Evolutionary conservation across 2,113 vertebrate species (phyloP).

Genomic region (Gymnocephalus cernua): DNA sequence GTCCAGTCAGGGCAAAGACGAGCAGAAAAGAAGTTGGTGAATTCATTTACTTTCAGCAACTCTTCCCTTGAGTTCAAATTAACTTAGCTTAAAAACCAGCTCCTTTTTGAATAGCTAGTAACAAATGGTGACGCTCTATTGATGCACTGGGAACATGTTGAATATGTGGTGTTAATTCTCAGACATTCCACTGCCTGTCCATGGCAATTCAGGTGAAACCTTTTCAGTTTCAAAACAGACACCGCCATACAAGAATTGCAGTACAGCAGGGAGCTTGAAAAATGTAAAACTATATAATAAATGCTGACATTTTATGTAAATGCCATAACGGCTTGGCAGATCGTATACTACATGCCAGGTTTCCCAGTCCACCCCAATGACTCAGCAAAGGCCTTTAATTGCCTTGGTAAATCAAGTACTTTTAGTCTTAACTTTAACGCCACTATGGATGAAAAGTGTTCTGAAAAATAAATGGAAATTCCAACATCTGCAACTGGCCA

Average conservation of each 20-base stretch:
- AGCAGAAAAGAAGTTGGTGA: slow-evolving; percentile 16
- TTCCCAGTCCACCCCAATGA: slow-evolving; percentile 1
- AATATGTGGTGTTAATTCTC: slow-evolving; percentile 6
- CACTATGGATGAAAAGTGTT: not conserved
- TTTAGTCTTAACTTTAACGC: not conserved
- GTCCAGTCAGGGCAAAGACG: slow-evolving; percentile 14
- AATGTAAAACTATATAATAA: slow-evolving; percentile 9
- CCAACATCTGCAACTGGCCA: not conserved
- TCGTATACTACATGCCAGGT: slow-evolving; percentile 1
- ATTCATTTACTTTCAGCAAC: slow-evolving; percentile 32
- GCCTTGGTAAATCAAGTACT: slow-evolving; percentile 1
- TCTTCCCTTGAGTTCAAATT: slow-evolving; percentile 23
- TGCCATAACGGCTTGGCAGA: slow-evolving; percentile 35
- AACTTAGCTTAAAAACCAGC: not conserved
- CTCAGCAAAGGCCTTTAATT: slow-evolving; percentile 29
- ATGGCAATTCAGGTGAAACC: slow-evolving; percentile 17
- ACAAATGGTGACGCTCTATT: not conserved
- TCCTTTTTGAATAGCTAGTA: slow-evolving; percentile 8
- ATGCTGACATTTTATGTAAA: slow-evolving; percentile 50
- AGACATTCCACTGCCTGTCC: not conserved
- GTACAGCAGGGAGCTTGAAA: not conserved
- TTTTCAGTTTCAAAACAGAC: slow-evolving; percentile 24
- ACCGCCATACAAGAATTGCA: not conserved
- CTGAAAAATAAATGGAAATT: no score
- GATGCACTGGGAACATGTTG: not conserved